Evolutionary conservation across 2,888 invertebrate genomes (phyloP), one percentile per base, ranked within the genome.

Genomic region (Pyrocoelia pectoralis): DNA sequence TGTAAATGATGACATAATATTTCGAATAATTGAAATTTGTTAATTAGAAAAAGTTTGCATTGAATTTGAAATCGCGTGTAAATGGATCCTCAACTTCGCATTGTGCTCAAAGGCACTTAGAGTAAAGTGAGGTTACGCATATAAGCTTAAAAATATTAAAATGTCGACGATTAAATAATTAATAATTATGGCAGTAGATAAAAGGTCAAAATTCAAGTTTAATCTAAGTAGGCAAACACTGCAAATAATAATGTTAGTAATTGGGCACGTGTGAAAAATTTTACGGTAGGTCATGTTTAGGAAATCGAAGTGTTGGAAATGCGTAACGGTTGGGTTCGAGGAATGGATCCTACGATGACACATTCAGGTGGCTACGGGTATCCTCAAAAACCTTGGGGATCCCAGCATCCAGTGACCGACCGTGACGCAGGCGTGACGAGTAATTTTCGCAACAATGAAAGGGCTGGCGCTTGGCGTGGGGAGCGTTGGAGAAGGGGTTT

Each of bases 371-470:
- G 68, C 50, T 54, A 62, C 51, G 54, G 70, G 67, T 68, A 71
- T 69, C 71, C 67, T 68, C 72, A 69, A 72, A 73, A 72, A 74
- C 76, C 76, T 76, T 77, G 77, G 75, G 73, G 75, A 75, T 77
- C 73, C 82, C 81, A 82, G 79, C 78, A 76, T 73, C 80, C 74
- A 75, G 68, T 74, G 71, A 65, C 64, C 73, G 67, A 66, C 70
- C 68, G 76, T 85, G 86, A 86, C 86, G 87, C 86, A 86, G 83
- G 86, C 86, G 86, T 85, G 82, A 82, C 84, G 83, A 83, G 82
- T 82, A 65, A 68, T 75, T 78, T 78, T 78, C 76, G 77, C 77
- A 76, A 78, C 77, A 77, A 79, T 79, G 79, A 79, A 79, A 79
- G 79, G 78, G 78, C 77, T 70, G 82, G 83, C 80, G 77, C 77